These are phyloP conservation scores for Cyprinodon tularosa DNA, from an alignment of 2,113 vertebrate species.

Conservation along the genomic window DNA sequence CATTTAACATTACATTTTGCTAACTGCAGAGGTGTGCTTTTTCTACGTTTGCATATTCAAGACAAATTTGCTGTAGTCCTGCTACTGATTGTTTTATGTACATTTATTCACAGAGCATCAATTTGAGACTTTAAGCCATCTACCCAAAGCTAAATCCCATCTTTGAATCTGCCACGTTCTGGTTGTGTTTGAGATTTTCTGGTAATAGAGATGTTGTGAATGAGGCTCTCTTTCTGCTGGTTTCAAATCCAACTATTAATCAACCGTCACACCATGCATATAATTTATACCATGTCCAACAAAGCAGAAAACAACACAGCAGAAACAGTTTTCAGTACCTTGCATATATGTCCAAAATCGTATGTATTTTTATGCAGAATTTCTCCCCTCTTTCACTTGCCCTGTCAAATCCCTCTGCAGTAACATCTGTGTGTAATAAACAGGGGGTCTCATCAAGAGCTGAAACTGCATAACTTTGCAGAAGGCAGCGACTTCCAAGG, in stretches of 20 bases:
- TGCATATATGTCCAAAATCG: neutral
- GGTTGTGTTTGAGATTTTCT: neutral
- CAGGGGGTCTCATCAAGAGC: slow-evolving; percentile 55
- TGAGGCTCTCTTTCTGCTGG: neutral
- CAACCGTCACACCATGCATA: slow-evolving; percentile 26
- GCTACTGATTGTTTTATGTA: neutral
- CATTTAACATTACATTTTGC: neutral
- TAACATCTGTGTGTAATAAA: slow-evolving; percentile 34
- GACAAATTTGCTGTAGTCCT: neutral
- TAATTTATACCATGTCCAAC: slow-evolving; percentile 13
- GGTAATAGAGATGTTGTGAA: neutral
- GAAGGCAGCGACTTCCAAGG: slow-evolving; percentile 60
- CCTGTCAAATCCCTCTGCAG: slow-evolving; percentile 25
- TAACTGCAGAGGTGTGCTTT: neutral
- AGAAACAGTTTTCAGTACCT: slow-evolving; percentile 9
- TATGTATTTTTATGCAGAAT: slow-evolving; percentile 17
- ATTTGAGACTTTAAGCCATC: neutral
- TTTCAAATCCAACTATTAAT: slow-evolving; percentile 3
- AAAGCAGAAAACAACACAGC: slow-evolving; percentile 14
- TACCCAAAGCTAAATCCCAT: neutral
- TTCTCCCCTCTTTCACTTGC: neutral
- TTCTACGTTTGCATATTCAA: neutral
- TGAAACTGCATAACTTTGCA: slow-evolving; percentile 45
- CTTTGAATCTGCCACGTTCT: neutral
- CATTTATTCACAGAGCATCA: no score